Evolutionary conservation across 2,888 invertebrate genomes (phyloP), one percentile per base, ranked within the genome.

Genomic region (Peribatodes rhomboidaria): DNA sequence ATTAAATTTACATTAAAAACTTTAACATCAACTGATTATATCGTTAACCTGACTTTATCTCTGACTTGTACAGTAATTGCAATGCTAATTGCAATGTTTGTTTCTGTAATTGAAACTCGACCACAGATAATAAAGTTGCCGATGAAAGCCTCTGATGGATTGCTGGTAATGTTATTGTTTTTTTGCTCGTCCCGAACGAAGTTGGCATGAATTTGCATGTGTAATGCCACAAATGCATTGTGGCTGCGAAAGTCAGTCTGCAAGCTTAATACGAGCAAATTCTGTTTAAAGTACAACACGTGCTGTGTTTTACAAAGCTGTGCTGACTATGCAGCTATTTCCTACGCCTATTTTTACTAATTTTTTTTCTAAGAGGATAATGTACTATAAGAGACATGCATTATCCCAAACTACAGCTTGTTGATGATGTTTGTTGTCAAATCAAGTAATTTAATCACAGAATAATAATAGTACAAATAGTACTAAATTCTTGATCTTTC

Each of bases 41-140:
- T 58, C 44, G 47, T 55, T 55, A 52, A 42, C 46, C 35, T 47
- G 46, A 53, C 52, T 20, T 44, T 59, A 64, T 64, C 59, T 47
- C 33, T 41, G 58, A 47, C 53, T 49, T 20, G 47, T 56, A 54
- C 65, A 41, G 58, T 71, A 70, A 70, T 71, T 74, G 77, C 79
- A 80, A 81, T 83, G 82, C 82, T 81, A 77, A 83, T 81, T 78
- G 72, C 76, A 78, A 80, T 81, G 68, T 90, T 89, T 88, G 87
- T 90, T 89, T 88, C 82, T 89, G 82, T 90, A 90, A 91, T 91
- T 91, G 88, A 89, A 90, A 76, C 73, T 79, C 78, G 80, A 79
- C 78, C 79, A 70, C 75, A 79, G 85, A 85, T 91, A 90, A 92
- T 90, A 87, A 88, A 90, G 86, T 86, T 85, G 84, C 82, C 77